Evolutionary conservation across 1,140 invertebrate genomes (phyloP).

Genomic region (Brachionus plicatilis): DNA sequence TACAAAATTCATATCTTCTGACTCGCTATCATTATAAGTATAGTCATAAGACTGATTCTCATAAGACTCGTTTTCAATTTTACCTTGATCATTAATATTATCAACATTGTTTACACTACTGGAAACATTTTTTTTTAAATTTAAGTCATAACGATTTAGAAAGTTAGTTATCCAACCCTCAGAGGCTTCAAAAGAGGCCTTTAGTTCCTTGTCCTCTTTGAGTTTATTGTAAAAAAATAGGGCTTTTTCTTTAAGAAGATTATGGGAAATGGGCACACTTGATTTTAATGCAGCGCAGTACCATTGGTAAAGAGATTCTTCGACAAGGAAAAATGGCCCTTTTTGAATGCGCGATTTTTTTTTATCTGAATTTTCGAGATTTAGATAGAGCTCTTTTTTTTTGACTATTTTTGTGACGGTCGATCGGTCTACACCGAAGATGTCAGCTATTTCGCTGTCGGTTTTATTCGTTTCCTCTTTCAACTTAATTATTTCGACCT

Average conservation of each 20-base stretch:
- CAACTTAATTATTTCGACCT: background rate
- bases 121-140: background rate
- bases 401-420: conserved; percentile 11
- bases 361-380: background rate
- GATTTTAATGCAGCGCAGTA: background rate
- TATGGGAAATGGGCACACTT: background rate
- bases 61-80: background rate
- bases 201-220: background rate
- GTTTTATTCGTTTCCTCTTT: conserved; percentile 12
- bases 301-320: conserved; percentile 17
- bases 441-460: background rate
- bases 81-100: background rate
- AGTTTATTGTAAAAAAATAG: conserved; percentile 2
- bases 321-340: background rate
- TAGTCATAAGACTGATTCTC: conserved; percentile 18
- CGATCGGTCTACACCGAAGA: background rate
- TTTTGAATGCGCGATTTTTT: conserved; percentile 15
- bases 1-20: conserved; percentile 15
- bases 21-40: conserved; percentile 7
- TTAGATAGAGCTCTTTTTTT: conserved; percentile 15
- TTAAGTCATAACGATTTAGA: conserved; percentile 11
- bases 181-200: background rate
- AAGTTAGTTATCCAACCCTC: conserved; percentile 11
- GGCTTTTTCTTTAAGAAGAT: conserved; percentile 14
- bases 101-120: background rate